Evolutionary conservation across 2,113 vertebrate genomes (phyloP), one percentile per base, ranked within the genome.

Genomic region (Hymenochirus boettgeri): DNA sequence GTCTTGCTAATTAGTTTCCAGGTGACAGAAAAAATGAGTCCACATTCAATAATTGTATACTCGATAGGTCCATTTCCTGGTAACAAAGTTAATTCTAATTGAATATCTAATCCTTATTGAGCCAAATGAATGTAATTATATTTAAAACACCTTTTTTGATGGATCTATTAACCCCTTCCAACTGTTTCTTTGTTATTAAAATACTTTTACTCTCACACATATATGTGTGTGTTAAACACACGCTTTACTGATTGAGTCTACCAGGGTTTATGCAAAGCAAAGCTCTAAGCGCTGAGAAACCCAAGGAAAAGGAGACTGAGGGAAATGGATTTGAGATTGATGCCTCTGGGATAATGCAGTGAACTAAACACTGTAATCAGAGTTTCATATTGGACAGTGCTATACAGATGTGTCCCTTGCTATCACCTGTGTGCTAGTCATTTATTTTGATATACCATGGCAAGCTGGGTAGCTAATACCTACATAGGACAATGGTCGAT

Each of bases 1-100:
- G 61, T 79, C 39, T 10, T 72, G 61, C 65, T 80, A 82, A 79
- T 84, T 84, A 80, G 78, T 83, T 86, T 82, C 73, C 76, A 74
- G 72, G 67, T 79, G 74, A 76, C 70, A 75, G 75, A 73, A 84
- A 79, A 48, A 80, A 75, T 62, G 70, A 75, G 70, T 71, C 70
- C 53, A 76, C 74, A 53, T 76, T 79, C 69, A 69, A 42, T 82
- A 79, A 61, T 70, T 76, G 50, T 73, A 35, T 65, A 53, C 24
- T 73, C 48, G 73, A 74, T 71, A 58, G 42, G 69, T 63, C 74
- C 74, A 56, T 78, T 64, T 57, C 73, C 62, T 82, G 77, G 65
- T 56, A 42, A 65, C 57, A 33, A 57, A 39, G 53, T 53, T 61
- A 70, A 76, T 76, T 82, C 77, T 80, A 77, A 79, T 80, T 82